Base-by-base conservation (phyloP, 1,140 invertebrate species). In the Ceratosolen solmsi region DNA sequence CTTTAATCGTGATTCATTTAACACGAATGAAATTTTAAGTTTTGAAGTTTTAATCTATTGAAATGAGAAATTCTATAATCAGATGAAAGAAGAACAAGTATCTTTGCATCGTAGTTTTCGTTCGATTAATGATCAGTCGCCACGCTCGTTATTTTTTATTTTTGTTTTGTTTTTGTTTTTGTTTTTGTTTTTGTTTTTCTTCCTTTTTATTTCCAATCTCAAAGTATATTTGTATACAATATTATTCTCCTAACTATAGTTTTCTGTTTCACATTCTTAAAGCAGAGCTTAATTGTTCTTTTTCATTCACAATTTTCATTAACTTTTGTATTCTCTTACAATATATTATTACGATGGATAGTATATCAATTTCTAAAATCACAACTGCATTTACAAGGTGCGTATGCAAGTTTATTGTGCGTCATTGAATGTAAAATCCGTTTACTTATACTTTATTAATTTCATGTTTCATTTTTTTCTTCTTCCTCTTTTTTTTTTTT, bases 361-460 rank as follows among this genome's bases (percentile, higher is more conserved):
- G 33, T 82, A 60, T 82, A 77, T 78, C 70, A 82, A 79, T 82
- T 56, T 78, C 88, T 90, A 90, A 87, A 88, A 91, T 91, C 91
- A 92, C 91, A 91, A 88, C 88, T 90, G 89, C 89, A 88, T 90
- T 91, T 89, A 90, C 86, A 86, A 88, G 87, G 89, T 92, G 90
- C 89, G 83, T 88, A 87, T 91, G 90, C 89, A 89, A 92, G 88
- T 90, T 89, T 89, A 90, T 90, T 92, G 90, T 91, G 89, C 91
- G 90, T 92, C 87, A 84, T 91, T 90, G 86, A 89, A 89, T 90
- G 88, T 88, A 88, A 87, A 88, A 87, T 87, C 75, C 85, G 72
- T 83, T 84, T 73, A 79, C 49, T 60, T 25, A 25, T 76, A 63
- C 72, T 33, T 73, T 70, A n/a, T n/a, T 79, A 58, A 25, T 81